phyloP scores from a whole-genome alignment of 2,888 invertebrate species.

The Zootermopsis nevadensis region DNA sequence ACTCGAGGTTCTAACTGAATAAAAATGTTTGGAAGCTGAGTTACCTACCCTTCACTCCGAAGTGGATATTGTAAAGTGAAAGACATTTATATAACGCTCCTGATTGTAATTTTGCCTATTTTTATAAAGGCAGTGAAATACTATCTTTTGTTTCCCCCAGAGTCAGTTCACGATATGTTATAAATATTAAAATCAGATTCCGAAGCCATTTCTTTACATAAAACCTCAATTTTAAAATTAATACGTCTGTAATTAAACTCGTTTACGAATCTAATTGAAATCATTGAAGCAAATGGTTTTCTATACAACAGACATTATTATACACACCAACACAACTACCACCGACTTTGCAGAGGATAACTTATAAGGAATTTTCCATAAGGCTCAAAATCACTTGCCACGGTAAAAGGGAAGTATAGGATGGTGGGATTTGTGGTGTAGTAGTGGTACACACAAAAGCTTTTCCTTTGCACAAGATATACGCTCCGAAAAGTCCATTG shows the following conservation, averaged over 20 bases:
- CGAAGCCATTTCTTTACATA: neutral
- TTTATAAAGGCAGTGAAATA: neutral
- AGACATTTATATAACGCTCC: neutral
- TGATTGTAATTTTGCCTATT: neutral
- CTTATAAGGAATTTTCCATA: constrained; percentile 50
- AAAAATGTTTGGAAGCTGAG: too few relatives aligned
- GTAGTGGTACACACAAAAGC: constrained; percentile 42
- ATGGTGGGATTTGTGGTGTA: neutral
- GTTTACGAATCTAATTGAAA: constrained; percentile 48
- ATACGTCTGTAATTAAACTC: constrained; percentile 49
- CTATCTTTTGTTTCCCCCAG: neutral
- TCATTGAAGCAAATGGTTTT: constrained; percentile 43
- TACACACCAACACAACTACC: constrained; percentile 23
- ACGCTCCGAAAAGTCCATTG: constrained; percentile 52
- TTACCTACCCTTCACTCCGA: too few relatives aligned
- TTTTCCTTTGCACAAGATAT: constrained; percentile 42
- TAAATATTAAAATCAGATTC: neutral
- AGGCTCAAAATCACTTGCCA: constrained; percentile 45
- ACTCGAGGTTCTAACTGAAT: too few relatives aligned
- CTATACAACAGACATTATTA: constrained; percentile 40
- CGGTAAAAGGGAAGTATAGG: constrained; percentile 21
- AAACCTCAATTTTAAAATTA: constrained; percentile 45
- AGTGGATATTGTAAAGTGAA: neutral
- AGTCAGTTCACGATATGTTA: too few relatives aligned
- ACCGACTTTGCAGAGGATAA: constrained; percentile 46